phyloP scores from a whole-genome alignment of 2,797 vertebrate genomes.

The Ispidina lecontei region DNA sequence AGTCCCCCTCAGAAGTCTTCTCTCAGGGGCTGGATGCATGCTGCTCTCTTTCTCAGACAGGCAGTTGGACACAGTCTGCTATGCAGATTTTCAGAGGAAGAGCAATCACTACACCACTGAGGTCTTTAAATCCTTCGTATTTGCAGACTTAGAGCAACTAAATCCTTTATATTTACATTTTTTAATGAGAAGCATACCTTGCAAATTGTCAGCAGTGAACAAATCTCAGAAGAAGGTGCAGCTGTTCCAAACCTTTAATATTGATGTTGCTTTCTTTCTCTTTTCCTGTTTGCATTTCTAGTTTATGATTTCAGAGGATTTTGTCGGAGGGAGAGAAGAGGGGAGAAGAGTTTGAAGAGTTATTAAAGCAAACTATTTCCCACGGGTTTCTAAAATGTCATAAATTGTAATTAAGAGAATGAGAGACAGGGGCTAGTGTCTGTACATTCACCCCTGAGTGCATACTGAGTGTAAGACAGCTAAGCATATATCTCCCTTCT shows the following conservation, averaged over 20 bases:
- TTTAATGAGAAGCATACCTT: background rate
- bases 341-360: background rate
- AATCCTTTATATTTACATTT: constrained; percentile 33
- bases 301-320: background rate
- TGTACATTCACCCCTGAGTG: background rate
- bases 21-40: background rate
- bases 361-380: constrained; percentile 1
- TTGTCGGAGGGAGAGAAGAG: background rate
- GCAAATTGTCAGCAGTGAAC: background rate
- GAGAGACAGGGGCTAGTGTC: background rate
- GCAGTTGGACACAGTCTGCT: background rate
- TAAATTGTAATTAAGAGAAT: background rate
- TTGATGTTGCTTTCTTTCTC: constrained; percentile 1
- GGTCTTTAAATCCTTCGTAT: background rate
- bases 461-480: background rate
- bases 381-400: constrained; percentile 7
- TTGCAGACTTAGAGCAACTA: constrained; percentile 18
- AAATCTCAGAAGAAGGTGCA: constrained; percentile 2
- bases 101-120: background rate
- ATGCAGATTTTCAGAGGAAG: background rate
- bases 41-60: background rate
- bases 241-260: background rate
- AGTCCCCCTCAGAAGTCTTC: background rate
- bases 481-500: background rate
- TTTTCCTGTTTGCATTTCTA: constrained; percentile 2